Evolutionary conservation across 2,797 vertebrate genomes (phyloP).

Genomic region (Enteromius fasciolatus): DNA sequence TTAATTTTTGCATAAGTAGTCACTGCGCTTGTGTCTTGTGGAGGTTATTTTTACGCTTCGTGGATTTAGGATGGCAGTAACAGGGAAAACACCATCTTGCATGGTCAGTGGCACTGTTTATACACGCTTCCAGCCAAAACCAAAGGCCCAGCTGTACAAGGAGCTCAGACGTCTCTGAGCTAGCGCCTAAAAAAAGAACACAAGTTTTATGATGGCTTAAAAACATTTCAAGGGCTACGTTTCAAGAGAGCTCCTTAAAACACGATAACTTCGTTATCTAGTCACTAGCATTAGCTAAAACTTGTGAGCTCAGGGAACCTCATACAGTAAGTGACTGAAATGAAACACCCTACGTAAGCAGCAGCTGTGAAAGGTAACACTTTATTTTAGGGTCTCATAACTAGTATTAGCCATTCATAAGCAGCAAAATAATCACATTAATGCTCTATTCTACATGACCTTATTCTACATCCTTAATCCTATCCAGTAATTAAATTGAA

Average conservation of each 20-base stretch:
- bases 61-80: conserved; percentile 53
- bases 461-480: no score
- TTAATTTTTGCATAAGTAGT: conserved; percentile 55
- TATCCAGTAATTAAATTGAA: no score
- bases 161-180: conserved; percentile 67
- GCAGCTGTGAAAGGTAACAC: neutral
- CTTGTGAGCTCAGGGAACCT: neutral
- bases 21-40: conserved; percentile 57
- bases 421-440: no score
- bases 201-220: conserved; percentile 37
- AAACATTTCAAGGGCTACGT: neutral
- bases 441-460: no score
- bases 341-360: neutral
- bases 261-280: neutral
- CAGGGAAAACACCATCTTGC: conserved; percentile 52
- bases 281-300: neutral
- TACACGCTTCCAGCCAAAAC: conserved; percentile 66
- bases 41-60: conserved; percentile 47
- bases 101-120: conserved; percentile 70
- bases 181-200: conserved; percentile 52
- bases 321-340: neutral
- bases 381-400: no score
- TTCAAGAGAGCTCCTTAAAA: neutral
- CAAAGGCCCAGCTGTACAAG: conserved; percentile 75
- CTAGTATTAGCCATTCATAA: no score